A percentile compares a stretch with the other conserved stretches of the same genome.
Conservation (phyloP, 2,113 vertebrate genomes). For the Gymnorhina tibicen region DNA sequence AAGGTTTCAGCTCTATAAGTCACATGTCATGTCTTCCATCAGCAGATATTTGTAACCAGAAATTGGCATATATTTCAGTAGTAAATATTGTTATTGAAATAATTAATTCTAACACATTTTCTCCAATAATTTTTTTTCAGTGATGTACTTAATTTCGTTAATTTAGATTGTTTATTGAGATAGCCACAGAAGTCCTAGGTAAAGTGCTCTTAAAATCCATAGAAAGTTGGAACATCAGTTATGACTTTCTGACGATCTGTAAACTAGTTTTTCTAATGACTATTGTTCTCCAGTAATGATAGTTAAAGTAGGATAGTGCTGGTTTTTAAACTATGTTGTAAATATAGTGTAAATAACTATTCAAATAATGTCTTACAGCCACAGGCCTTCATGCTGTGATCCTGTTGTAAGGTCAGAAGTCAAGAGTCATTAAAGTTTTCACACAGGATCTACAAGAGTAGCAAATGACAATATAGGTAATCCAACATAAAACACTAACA, state of each 20-base stretch:
- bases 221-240: neutral
- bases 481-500: neutral
- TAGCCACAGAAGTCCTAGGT: neutral
- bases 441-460: neutral
- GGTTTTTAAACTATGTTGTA: neutral
- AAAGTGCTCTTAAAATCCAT: neutral
- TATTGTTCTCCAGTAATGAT: neutral
- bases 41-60: neutral
- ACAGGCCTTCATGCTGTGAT: neutral
- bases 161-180: neutral
- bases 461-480: neutral
- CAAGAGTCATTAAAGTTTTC: neutral
- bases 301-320: neutral
- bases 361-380: neutral
- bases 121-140: neutral
- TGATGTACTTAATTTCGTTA: neutral
- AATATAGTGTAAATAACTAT: neutral
- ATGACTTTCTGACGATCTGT: neutral
- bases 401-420: neutral
- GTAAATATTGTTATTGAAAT: neutral
- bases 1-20: neutral
- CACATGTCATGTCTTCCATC: neutral
- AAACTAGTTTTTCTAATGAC: neutral
- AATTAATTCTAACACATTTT: neutral
- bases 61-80: neutral